Conservation (phyloP, 2,113 vertebrate genomes). For the Pionites leucogaster region DNA sequence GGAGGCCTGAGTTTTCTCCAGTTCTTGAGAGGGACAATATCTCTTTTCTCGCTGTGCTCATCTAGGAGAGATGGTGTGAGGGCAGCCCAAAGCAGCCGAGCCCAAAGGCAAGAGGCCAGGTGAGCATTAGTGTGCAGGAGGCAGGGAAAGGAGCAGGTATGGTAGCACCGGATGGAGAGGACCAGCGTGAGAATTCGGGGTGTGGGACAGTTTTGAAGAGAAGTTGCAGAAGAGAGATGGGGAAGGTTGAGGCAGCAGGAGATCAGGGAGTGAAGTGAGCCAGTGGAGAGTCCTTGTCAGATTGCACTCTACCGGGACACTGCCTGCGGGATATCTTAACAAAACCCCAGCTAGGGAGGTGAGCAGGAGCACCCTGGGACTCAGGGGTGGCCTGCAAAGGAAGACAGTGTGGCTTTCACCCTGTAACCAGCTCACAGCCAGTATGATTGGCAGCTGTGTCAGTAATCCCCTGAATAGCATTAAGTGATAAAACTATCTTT, state of each 20-base stretch:
- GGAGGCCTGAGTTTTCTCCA: neutral
- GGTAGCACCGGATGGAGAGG: neutral
- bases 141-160: neutral
- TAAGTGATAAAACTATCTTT: neutral
- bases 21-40: neutral
- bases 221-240: neutral
- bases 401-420: neutral
- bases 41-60: neutral
- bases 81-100: neutral
- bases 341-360: neutral
- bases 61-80: neutral
- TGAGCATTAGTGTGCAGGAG: neutral
- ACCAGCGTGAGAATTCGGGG: neutral
- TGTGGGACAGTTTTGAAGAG: neutral
- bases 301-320: neutral
- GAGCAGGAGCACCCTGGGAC: rapidly evolving
- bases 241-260: neutral
- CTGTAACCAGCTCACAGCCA: neutral
- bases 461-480: neutral
- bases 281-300: neutral
- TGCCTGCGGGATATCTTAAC: neutral
- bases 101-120: neutral
- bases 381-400: neutral
- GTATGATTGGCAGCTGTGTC: neutral
- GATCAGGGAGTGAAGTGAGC: neutral